A percentile compares a stretch with the other conserved stretches of the same genome.
These are phyloP conservation scores for Sebastes minor DNA, from an alignment of 2,797 vertebrate species.

Conservation along the genomic window DNA sequence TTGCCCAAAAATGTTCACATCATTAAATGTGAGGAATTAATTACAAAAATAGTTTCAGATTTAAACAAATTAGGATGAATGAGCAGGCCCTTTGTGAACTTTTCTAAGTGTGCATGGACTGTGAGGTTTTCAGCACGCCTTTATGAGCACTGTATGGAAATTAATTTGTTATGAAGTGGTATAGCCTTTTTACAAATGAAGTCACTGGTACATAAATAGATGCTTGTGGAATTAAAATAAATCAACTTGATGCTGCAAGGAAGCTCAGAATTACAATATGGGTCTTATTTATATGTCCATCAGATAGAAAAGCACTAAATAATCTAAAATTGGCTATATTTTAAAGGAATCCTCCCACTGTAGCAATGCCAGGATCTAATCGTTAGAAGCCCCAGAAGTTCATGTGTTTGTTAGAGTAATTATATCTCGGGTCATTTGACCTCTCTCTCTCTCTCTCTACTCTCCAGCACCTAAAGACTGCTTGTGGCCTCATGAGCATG, in stretches of 20 bases:
- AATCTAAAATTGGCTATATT: background rate
- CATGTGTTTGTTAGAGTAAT: constrained; percentile 17
- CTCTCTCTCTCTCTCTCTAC: background rate
- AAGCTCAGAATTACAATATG: background rate
- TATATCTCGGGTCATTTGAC: constrained; percentile 55
- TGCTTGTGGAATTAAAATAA: background rate
- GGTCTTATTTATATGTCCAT: background rate
- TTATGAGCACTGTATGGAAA: constrained; percentile 4
- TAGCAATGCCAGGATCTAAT: constrained; percentile 4
- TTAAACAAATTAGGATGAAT: constrained; percentile 15
- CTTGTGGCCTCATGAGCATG: constrained; percentile 16
- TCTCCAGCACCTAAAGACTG: background rate
- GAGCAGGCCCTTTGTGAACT: background rate
- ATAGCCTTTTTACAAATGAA: background rate
- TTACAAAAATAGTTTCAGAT: background rate
- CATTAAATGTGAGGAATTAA: background rate
- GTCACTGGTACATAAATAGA: background rate
- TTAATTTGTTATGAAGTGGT: background rate
- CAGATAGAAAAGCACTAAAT: background rate
- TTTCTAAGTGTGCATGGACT: background rate
- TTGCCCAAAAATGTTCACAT: background rate
- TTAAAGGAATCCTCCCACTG: background rate
- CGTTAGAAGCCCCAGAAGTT: constrained; percentile 14
- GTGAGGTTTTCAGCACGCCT: background rate
- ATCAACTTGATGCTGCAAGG: background rate